Evolutionary conservation across 2,888 invertebrate genomes (phyloP), one percentile per base, ranked within the genome.

Genomic region (Leptinotarsa juncta): DNA sequence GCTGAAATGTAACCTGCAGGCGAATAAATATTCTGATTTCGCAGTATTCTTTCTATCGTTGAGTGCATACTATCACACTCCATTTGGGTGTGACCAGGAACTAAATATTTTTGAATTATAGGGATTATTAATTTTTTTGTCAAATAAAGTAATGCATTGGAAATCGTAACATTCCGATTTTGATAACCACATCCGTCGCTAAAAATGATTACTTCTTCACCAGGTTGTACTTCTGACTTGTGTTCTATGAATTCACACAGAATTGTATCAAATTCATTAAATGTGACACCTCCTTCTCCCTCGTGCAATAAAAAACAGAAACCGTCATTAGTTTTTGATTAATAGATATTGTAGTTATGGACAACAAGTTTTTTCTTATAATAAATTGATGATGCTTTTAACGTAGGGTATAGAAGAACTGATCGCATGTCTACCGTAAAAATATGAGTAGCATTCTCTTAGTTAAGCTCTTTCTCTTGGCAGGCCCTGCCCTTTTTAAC

Each of bases 1-100:
- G 32, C 55, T 57, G 57, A 57, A 20, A 70, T 20, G 18, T 55
- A 60, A 26, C 57, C 26, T 32, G 26, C 26, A 32, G 1, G 5
- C 26, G 5, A 32, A 32, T 32, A 1, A 32, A 32, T 32, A 32
- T 5, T 5, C 5, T 32, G 1, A 32, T 32, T 32, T 32, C 1
- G 26, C 5, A 32, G 26, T 32, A 5, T 32, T 32, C 26, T 32
- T 32, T 32, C 5, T 32, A 32, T 32, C 26, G 26, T 32, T 5
- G 26, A 60, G 20, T 70, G 50, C 65, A 70, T 65, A 48, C 60
- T 42, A 62, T 70, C 70, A 15, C 49, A 49, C 15, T 65, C 62
- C 70, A 70, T 70, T 20, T 70, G 70, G 14, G 70, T 70, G 49
- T 70, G 42, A 42, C 70, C 65, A 50, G 42, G 60, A 48, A 51